Evolutionary conservation across 2,797 vertebrate genomes (phyloP).

Genomic region (Melanotaenia maccullochi): DNA sequence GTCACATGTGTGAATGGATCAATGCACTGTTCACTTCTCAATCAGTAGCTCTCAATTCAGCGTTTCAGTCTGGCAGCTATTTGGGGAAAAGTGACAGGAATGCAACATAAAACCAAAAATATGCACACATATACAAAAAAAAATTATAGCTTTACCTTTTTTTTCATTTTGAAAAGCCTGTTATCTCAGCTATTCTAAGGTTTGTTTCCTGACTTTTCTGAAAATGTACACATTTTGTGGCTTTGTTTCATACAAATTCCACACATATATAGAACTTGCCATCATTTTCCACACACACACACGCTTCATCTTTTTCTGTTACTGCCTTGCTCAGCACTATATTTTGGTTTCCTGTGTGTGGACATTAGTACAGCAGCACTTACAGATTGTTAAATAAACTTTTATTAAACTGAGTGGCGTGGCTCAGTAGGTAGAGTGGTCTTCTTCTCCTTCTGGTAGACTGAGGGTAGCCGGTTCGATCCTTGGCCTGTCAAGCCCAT

Average conservation of each 20-base stretch:
- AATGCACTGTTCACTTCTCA: slow-evolving; percentile 3
- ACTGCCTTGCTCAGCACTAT: too few species aligned
- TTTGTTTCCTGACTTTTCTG: not conserved
- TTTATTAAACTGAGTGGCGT: too few species aligned
- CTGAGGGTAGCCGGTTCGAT: too few species aligned
- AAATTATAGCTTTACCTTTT: not conserved
- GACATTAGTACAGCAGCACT: too few species aligned
- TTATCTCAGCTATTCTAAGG: not conserved
- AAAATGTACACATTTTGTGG: too few species aligned
- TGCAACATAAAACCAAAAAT: not conserved
- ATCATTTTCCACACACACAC: not conserved
- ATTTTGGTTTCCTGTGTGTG: too few species aligned
- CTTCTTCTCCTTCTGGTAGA: too few species aligned
- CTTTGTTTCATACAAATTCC: not conserved
- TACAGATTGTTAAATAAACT: too few species aligned
- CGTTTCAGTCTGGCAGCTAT: slow-evolving; percentile 13
- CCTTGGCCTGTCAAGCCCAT: too few species aligned
- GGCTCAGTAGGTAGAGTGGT: too few species aligned
- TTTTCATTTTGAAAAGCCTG: not conserved
- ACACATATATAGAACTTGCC: not conserved
- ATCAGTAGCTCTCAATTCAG: slow-evolving; percentile 18
- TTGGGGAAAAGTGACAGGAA: not conserved
- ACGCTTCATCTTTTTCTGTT: too few species aligned
- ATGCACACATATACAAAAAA: too few species aligned
- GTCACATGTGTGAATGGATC: slow-evolving; percentile 10